A percentile compares a stretch with the other conserved stretches of the same genome.
phyloP scores from a whole-genome alignment of 2,888 invertebrate genomes.

The Mythimna lalbum region DNA sequence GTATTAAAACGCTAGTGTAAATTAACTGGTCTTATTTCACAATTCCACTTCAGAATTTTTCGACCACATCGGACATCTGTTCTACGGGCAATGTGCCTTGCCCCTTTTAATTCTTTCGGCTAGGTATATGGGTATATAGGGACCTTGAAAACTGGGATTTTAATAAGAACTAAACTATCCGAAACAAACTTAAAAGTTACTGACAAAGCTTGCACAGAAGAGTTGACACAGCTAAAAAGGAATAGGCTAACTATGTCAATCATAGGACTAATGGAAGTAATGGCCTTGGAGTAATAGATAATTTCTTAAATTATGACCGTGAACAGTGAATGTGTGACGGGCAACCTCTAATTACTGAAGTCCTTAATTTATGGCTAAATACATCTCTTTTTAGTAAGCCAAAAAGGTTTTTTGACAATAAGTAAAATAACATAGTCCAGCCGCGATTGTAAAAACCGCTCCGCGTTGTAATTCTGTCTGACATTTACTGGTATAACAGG shows the following conservation, averaged over 20 bases:
- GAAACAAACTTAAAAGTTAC: background rate
- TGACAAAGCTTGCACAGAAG: background rate
- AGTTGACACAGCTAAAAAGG: background rate
- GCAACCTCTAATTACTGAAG: background rate
- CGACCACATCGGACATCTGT: background rate
- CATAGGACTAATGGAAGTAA: background rate
- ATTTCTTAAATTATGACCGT: background rate
- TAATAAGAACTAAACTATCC: background rate
- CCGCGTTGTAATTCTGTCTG: constrained; percentile 1
- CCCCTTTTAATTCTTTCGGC: background rate
- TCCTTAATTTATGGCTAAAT: background rate
- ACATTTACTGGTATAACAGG: constrained; percentile 21
- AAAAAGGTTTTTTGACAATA: background rate
- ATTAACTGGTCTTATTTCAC: no score
- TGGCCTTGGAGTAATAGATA: background rate
- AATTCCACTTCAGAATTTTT: background rate
- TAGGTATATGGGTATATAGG: no score
- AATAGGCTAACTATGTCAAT: background rate
- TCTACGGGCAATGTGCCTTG: background rate
- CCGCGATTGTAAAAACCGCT: background rate
- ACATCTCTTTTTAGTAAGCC: background rate
- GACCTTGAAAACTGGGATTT: background rate
- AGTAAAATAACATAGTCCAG: background rate
- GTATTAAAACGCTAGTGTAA: background rate
- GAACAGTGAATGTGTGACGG: background rate